These are phyloP conservation scores for Oreohelix idahoensis DNA, from an alignment of 1,140 invertebrate species.

Conservation along the genomic window DNA sequence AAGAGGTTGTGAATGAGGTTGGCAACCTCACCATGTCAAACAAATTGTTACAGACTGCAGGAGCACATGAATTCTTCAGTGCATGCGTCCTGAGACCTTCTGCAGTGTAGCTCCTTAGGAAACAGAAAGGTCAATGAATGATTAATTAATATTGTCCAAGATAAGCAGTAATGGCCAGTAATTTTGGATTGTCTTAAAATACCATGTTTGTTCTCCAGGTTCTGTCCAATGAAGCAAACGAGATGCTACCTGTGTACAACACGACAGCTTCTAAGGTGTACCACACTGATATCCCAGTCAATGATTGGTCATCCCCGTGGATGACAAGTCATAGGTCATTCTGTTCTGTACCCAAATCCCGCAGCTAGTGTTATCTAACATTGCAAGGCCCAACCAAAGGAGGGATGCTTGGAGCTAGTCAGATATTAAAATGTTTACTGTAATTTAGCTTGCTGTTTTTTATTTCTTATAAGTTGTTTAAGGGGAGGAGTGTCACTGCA, in stretches of 20 bases:
- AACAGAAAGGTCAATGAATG: too few species aligned
- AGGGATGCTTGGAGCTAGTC: background rate
- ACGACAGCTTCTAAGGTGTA: conserved; percentile 94
- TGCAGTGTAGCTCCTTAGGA: too few species aligned
- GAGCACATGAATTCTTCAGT: too few species aligned
- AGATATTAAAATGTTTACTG: background rate
- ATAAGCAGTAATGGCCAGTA: too few species aligned
- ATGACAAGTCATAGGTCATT: conserved; percentile 21
- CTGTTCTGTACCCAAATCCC: background rate
- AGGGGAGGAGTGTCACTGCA: too few species aligned
- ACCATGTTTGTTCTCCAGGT: conserved; percentile 80
- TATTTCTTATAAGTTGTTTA: background rate
- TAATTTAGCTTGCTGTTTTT: background rate
- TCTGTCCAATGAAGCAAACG: conserved; percentile 94
- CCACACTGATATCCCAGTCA: conserved; percentile 81
- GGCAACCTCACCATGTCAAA: too few species aligned
- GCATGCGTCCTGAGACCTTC: too few species aligned
- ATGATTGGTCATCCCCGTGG: conserved; percentile 83
- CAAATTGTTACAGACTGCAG: too few species aligned
- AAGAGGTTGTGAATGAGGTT: too few species aligned
- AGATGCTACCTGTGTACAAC: conserved; percentile 96
- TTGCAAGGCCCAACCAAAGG: background rate
- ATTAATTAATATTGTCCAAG: too few species aligned
- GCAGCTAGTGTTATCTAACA: background rate
- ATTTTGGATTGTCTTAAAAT: too few species aligned